Conservation (phyloP, 2,888 invertebrate genomes). For the Protophormia terraenovae region DNA sequence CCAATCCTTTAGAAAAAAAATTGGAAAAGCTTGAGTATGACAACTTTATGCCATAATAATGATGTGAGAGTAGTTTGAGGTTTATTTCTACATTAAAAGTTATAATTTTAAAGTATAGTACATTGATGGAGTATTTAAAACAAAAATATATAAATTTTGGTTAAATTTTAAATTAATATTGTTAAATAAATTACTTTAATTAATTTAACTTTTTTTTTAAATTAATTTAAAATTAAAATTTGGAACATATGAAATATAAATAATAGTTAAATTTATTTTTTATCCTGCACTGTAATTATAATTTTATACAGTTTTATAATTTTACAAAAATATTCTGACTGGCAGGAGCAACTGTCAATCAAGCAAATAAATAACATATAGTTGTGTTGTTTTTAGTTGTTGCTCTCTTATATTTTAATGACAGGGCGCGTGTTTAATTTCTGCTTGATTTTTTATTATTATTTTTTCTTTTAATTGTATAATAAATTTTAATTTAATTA, state of each 20-base stretch:
- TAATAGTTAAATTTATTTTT: too few species aligned
- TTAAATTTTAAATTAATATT: too few species aligned
- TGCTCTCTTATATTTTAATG: not conserved
- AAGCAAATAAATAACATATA: slow-evolving; percentile 18
- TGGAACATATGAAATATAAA: too few species aligned
- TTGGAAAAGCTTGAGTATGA: slow-evolving; percentile 19
- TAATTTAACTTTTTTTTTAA: too few species aligned
- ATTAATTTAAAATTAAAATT: too few species aligned
- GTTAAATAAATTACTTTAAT: too few species aligned
- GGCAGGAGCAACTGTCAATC: slow-evolving; percentile 36
- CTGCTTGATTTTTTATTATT: not conserved
- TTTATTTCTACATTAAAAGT: not conserved
- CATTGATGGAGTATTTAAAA: too few species aligned
- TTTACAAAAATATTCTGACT: not conserved
- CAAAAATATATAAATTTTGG: too few species aligned
- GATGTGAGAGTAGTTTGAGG: slow-evolving; percentile 1
- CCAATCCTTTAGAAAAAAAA: slow-evolving; percentile 7
- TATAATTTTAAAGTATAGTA: too few species aligned
- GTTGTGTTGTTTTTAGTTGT: slow-evolving; percentile 1
- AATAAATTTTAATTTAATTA: not conserved
- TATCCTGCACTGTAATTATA: not conserved
- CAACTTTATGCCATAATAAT: slow-evolving; percentile 40
- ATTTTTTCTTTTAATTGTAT: not conserved
- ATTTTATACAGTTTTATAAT: not conserved
- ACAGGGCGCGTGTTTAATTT: slow-evolving; percentile 25